Evolutionary conservation across 2,113 vertebrate species (phyloP).

Genomic region (Amazona vittata): DNA sequence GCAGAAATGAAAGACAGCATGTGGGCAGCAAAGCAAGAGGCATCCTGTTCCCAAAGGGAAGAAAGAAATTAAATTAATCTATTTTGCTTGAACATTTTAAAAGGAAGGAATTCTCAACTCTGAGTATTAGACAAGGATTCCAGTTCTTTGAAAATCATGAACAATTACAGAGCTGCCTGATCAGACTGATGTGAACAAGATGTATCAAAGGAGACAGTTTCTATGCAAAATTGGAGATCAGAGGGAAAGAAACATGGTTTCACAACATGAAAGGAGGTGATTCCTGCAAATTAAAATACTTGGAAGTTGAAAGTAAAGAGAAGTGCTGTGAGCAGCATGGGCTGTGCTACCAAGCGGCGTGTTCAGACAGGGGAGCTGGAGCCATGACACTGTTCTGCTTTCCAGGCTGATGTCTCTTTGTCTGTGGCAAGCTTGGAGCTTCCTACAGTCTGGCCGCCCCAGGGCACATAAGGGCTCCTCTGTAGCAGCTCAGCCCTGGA

Average conservation of each 20-base stretch:
- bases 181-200: conserved; percentile 67
- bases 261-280: conserved; percentile 73
- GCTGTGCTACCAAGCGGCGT: conserved; percentile 18
- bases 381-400: background rate
- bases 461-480: background rate
- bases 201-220: conserved; percentile 64
- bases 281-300: conserved; percentile 73
- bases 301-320: conserved; percentile 70
- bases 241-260: conserved; percentile 64
- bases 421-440: background rate
- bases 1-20: conserved; percentile 15
- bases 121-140: conserved; percentile 41
- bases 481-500: background rate
- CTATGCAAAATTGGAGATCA: conserved; percentile 71
- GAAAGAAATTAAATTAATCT: conserved; percentile 70
- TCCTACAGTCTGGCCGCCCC: background rate
- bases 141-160: conserved; percentile 72
- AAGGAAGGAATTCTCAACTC: conserved; percentile 48
- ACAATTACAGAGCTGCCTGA: conserved; percentile 74
- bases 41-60: conserved; percentile 34
- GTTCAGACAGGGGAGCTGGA: background rate
- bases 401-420: background rate
- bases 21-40: conserved; percentile 37
- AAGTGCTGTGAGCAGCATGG: conserved; percentile 31
- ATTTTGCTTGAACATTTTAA: conserved; percentile 73